These are phyloP conservation scores for Phocides pigmalion DNA, from an alignment of 1,140 invertebrate genomes.

Conservation along the genomic window DNA sequence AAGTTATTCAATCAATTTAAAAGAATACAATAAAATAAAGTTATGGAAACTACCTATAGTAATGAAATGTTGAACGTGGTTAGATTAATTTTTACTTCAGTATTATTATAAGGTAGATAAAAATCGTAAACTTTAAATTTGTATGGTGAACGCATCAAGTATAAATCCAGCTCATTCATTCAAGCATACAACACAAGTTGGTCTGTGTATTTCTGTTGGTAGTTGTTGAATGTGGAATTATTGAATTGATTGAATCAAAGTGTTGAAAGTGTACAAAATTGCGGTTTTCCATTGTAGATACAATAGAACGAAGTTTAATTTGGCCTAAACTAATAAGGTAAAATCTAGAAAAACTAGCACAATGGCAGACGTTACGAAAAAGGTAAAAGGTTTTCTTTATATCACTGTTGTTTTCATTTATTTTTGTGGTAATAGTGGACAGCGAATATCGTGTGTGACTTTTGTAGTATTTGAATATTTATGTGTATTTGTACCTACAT, in stretches of 20 bases:
- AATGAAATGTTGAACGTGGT: conserved; percentile 43
- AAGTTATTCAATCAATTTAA: not conserved
- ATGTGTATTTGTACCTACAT: not conserved
- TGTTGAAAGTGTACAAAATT: conserved; percentile 42
- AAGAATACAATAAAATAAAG: conserved; percentile 4
- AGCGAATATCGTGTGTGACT: conserved; percentile 50
- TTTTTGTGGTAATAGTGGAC: conserved; percentile 54
- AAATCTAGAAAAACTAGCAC: conserved; percentile 46
- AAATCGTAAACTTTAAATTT: conserved; percentile 27
- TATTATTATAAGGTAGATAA: conserved; percentile 36
- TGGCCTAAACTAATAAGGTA: conserved; percentile 41
- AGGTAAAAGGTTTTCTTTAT: conserved; percentile 64
- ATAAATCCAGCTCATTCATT: conserved; percentile 57
- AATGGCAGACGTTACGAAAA: conserved; percentile 80
- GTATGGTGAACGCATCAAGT: conserved; percentile 53
- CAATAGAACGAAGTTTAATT: conserved; percentile 35
- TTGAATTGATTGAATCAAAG: conserved; percentile 46
- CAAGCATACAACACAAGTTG: conserved; percentile 59
- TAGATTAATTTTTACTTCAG: conserved; percentile 41
- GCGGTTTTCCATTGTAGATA: conserved; percentile 33
- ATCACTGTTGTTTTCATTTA: conserved; percentile 45
- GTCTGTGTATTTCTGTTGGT: too few relatives aligned
- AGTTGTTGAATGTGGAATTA: too few relatives aligned
- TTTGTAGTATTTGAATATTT: conserved; percentile 19
- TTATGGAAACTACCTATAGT: conserved; percentile 41